Evolutionary conservation across 2,888 invertebrate genomes (phyloP).

Genomic region (Hypercompe scribonia): DNA sequence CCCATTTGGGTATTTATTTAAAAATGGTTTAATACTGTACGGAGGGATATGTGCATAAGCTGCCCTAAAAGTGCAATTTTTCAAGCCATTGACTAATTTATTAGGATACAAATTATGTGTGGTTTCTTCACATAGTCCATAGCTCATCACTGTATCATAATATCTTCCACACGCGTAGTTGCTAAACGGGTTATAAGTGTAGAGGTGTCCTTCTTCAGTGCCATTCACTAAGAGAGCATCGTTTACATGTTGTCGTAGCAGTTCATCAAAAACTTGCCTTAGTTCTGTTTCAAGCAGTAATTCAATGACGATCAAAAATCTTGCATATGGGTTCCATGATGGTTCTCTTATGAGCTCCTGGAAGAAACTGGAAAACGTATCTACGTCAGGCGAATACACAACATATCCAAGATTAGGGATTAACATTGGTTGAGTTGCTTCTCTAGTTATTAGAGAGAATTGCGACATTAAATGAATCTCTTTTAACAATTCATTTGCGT

Average conservation of each 20-base stretch:
- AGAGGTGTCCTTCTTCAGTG: conserved; percentile 54
- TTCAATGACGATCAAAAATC: conserved; percentile 59
- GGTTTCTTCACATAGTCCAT: conserved; percentile 60
- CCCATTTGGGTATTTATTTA: conserved; percentile 16
- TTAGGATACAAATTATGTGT: conserved; percentile 52
- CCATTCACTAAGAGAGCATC: conserved; percentile 62
- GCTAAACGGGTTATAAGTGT: conserved; percentile 69
- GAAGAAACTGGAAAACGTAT: conserved; percentile 20
- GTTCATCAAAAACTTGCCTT: conserved; percentile 56
- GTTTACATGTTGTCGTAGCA: conserved; percentile 55
- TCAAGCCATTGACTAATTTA: conserved; percentile 59
- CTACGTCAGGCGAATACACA: background rate
- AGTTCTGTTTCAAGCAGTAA: conserved; percentile 42
- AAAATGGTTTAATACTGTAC: conserved; percentile 30
- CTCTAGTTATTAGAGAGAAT: conserved; percentile 25
- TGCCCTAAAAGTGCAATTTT: conserved; percentile 63
- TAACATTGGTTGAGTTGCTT: conserved; percentile 15
- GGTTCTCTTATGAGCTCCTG: conserved; percentile 44
- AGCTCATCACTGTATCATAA: conserved; percentile 57
- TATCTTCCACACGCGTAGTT: conserved; percentile 70
- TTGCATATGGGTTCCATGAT: conserved; percentile 63
- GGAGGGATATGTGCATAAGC: conserved; percentile 62
- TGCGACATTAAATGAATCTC: conserved; percentile 20
- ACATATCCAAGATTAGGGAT: conserved; percentile 41
- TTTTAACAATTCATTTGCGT: conserved; percentile 28